Percentiles rank a stretch among this genome's conserved stretches.
phyloP scores from a whole-genome alignment of 2,113 vertebrate genomes.

The Cottus gobio region DNA sequence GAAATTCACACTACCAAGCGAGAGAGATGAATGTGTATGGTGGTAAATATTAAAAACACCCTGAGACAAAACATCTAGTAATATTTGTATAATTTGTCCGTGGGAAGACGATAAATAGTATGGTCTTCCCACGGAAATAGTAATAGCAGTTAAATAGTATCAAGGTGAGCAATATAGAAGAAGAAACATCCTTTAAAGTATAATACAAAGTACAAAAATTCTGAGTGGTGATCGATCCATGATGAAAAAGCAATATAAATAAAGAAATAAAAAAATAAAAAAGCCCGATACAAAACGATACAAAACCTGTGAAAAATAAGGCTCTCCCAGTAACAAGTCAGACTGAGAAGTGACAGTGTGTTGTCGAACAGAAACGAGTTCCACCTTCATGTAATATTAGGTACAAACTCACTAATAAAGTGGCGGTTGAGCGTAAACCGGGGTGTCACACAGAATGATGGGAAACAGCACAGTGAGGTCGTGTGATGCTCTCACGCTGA shows the following conservation, averaged over 20 bases:
- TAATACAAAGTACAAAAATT: not conserved
- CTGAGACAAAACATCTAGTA: not conserved
- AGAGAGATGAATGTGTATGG: not conserved
- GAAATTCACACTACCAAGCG: not conserved
- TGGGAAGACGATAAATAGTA: not conserved
- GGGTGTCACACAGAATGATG: constrained; percentile 56
- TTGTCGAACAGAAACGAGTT: not conserved
- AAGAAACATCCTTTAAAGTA: not conserved
- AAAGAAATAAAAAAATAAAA: too few species aligned
- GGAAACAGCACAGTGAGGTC: constrained; percentile 61
- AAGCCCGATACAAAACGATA: not conserved
- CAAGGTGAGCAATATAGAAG: not conserved
- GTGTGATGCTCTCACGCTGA: not conserved
- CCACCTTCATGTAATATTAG: not conserved
- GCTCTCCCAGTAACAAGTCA: not conserved
- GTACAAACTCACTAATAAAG: constrained; percentile 4
- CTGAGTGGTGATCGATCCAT: not conserved
- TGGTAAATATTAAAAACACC: not conserved
- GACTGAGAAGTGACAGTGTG: not conserved
- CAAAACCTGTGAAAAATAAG: not conserved
- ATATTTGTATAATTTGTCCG: too few species aligned
- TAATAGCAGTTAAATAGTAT: not conserved
- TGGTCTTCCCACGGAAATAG: too few species aligned
- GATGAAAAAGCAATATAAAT: not conserved
- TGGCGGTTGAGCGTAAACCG: not conserved